These are phyloP conservation scores for Calyptomena viridis DNA, from an alignment of 2,113 vertebrate genomes.

Conservation along the genomic window DNA sequence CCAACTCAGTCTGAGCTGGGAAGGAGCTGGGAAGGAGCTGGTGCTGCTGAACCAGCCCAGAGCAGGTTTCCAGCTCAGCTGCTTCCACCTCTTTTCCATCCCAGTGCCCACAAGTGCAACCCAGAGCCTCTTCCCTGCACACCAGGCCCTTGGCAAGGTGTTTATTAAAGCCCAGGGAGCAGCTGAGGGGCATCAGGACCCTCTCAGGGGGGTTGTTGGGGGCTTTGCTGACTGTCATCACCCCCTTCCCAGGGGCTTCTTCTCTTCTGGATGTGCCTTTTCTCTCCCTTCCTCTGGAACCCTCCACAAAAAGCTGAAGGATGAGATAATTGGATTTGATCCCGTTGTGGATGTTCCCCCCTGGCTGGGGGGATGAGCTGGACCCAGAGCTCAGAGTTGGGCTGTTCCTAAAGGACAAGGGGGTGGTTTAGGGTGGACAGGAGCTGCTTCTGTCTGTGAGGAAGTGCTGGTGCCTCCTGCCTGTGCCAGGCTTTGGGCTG, in stretches of 20 bases:
- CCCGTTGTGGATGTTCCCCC: not conserved
- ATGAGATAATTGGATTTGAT: not conserved
- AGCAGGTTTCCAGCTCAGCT: not conserved
- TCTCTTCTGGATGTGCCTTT: not conserved
- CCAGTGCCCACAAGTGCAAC: not conserved
- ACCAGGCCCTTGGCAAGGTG: fast-evolving
- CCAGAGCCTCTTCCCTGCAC: not conserved
- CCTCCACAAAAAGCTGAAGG: not conserved
- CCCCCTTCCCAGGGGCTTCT: not conserved
- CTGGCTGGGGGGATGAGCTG: not conserved
- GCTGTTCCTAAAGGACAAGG: not conserved
- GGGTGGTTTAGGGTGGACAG: not conserved
- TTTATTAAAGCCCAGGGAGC: not conserved
- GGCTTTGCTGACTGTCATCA: not conserved
- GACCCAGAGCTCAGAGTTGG: not conserved
- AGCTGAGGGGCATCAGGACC: not conserved
- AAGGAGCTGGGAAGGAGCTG: too few relatives aligned
- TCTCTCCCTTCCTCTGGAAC: not conserved
- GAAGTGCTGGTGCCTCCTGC: not conserved
- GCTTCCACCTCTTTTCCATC: not conserved
- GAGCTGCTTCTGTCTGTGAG: not conserved
- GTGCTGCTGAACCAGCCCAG: not conserved
- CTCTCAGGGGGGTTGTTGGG: not conserved
- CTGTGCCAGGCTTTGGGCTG: not conserved
- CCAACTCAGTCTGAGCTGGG: not conserved